phyloP scores from a whole-genome alignment of 2,113 vertebrate genomes.

The Camelus bactrianus region DNA sequence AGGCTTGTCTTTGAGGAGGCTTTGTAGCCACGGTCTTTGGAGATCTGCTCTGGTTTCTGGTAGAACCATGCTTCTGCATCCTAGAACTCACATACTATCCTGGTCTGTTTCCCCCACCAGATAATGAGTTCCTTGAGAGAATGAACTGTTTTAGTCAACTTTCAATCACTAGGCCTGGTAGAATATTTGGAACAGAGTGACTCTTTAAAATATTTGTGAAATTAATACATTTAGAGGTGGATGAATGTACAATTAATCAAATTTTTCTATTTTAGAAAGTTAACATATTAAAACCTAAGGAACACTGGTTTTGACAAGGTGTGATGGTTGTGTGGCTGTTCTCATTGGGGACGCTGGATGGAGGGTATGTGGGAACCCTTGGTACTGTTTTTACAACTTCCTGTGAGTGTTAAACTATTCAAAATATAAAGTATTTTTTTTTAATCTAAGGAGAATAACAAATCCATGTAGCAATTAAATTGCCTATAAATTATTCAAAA shows the following conservation, averaged over 20 bases:
- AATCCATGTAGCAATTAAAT: conserved; percentile 18
- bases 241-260: background rate
- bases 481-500: conserved; percentile 57
- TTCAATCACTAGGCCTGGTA: background rate
- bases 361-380: background rate
- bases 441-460: conserved; percentile 9
- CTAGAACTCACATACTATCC: background rate
- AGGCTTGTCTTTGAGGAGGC: background rate
- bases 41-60: background rate
- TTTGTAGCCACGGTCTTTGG: background rate
- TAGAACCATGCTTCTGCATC: background rate
- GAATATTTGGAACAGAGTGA: background rate
- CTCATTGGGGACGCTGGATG: background rate
- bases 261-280: background rate
- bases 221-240: conserved; percentile 8
- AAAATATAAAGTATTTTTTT: background rate
- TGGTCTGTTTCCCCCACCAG: background rate
- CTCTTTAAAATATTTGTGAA: background rate
- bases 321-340: background rate
- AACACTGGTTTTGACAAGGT: background rate
- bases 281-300: conserved; percentile 5
- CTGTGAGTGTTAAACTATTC: conserved; percentile 1
- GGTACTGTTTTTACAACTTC: background rate
- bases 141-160: background rate
- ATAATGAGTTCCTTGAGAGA: background rate